Base-by-base conservation (phyloP, 2,113 vertebrate genomes). In the Phodopus roborovskii region DNA sequence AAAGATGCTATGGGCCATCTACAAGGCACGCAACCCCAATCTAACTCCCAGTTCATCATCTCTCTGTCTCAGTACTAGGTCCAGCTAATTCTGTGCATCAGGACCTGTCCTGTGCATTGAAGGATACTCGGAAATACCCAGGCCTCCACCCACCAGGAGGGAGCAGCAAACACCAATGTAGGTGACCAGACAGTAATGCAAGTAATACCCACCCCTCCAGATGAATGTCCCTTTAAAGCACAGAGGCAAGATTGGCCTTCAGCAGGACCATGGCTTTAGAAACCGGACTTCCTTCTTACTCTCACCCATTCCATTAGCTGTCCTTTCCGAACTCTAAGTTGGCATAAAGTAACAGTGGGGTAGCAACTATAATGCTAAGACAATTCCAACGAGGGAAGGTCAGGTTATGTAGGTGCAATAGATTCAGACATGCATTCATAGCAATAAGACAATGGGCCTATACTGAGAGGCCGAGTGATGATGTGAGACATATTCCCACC, bases 21-120 rank as follows among this genome's bases (percentile, higher is more conserved):
- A 4, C 0, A 16, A 56, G 5, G 26, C 22, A 22, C 7, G 45
- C 15, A 8, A 19, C 0, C 0, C 12, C 12, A 20, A 16, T 9
- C 3, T 16, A 22, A 36, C 11, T 17, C n/a, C 2, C 1, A 36
- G 7, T 1, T 26, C 48, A 6, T 1, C 0, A 7, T 7, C 42
- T 24, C 53, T 33, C 56, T 50, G 1, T 4, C 5, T 42, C 20
- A 48, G n/a, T 1, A 0, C 28, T 20, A 4, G 11, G 7, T 7
- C 50, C 33, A 1, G 24, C 36, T 0, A 5, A 2, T 1, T 50
- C 58, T 36, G 22, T 12, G 1, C 1, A 5, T 53, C 13, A 73
- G 24, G 1, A 1, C 15, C 42, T 24, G 8, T 6, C 7, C 15
- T 0, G 2, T 7, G 4, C 2, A 3, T 33, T 62, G 11, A 60